phyloP scores from a whole-genome alignment of 2,797 vertebrate genomes.

The Nyctibius grandis region DNA sequence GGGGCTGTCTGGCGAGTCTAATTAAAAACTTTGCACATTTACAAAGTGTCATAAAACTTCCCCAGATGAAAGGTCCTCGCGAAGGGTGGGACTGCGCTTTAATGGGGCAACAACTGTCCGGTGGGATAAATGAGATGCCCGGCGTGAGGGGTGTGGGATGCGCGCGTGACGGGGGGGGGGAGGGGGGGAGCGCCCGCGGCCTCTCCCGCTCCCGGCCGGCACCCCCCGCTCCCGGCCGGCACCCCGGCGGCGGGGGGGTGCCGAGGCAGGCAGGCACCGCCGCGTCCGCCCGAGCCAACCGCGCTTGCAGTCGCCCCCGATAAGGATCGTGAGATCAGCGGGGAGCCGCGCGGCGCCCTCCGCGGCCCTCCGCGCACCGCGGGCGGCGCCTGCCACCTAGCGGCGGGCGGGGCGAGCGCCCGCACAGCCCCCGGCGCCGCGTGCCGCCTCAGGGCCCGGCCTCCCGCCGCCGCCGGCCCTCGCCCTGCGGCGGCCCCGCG shows the following conservation, averaged over 20 bases:
- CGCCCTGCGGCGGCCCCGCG: neutral
- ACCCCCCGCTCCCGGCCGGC: too few relatives aligned
- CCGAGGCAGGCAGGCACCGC: neutral
- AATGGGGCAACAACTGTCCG: slow-evolving; percentile 84
- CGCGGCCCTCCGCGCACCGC: neutral
- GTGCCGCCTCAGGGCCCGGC: neutral
- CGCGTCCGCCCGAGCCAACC: neutral
- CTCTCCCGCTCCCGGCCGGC: neutral
- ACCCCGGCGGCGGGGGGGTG: slow-evolving; percentile 49
- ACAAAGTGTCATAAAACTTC: slow-evolving; percentile 92
- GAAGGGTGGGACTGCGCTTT: slow-evolving; percentile 87
- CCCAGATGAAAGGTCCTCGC: slow-evolving; percentile 89
- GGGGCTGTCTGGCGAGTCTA: slow-evolving; percentile 95
- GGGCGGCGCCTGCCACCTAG: slow-evolving; percentile 66
- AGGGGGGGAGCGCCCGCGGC: neutral
- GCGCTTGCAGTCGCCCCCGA: neutral
- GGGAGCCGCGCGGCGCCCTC: neutral
- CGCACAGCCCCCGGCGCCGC: neutral
- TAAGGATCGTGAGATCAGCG: slow-evolving; percentile 11
- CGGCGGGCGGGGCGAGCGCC: neutral
- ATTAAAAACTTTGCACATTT: slow-evolving; percentile 98
- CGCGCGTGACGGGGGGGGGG: slow-evolving; percentile 7
- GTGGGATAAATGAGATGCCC: slow-evolving; percentile 63
- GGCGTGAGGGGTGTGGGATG: neutral
- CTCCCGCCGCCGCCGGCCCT: neutral